Base-by-base conservation (phyloP, 1,140 invertebrate species). In the Pteromalus puparum region DNA sequence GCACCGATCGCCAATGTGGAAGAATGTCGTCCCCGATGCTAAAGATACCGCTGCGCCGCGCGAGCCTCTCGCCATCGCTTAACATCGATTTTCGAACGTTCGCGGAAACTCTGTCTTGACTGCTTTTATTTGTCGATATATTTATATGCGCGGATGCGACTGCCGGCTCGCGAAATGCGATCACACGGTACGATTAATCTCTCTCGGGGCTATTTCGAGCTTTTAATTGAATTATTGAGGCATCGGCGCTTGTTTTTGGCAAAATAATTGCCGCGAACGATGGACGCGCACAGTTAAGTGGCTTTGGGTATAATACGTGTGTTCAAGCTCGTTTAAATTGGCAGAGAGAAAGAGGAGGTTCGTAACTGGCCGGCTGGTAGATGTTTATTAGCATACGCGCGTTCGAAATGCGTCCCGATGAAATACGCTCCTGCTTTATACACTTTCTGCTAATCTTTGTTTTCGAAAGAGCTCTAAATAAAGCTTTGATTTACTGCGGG, bases 1-100 rank as follows among this genome's bases (percentile, higher is more conserved):
- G 85, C 83, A 42, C 83, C 86, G 86, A 91, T 91, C 87, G 88
- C 87, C 85, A 88, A 87, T 90, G 91, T 89, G 87, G 87, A 92
- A 88, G 86, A 85, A 85, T 88, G 88, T 88, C 88, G 88, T 88
- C 87, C 87, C 86, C 86, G 89, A 88, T 90, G 79, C 90, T 90
- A 92, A 92, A 92, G 89, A 92, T 92, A 92, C 78, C 86, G 76
- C 30, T 38, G 42, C 38, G 6, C 77, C 87, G 53, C 77, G 81
- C 38, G 24, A 76, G 18, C 15, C 78, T 82, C 74, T 81, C 79
- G 76, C 84, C 88, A 90, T 92, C 85, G 88, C 87, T 90, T 89
- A 88, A 86, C 89, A 89, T 91, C 78, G 78, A 84, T 80, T 38
- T 72, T 74, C 61, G n/a, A 68, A 75, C 12, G 0, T 61, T 38